These are phyloP conservation scores for Blastobasis adustella DNA, from an alignment of 2,888 invertebrate genomes.

Conservation along the genomic window DNA sequence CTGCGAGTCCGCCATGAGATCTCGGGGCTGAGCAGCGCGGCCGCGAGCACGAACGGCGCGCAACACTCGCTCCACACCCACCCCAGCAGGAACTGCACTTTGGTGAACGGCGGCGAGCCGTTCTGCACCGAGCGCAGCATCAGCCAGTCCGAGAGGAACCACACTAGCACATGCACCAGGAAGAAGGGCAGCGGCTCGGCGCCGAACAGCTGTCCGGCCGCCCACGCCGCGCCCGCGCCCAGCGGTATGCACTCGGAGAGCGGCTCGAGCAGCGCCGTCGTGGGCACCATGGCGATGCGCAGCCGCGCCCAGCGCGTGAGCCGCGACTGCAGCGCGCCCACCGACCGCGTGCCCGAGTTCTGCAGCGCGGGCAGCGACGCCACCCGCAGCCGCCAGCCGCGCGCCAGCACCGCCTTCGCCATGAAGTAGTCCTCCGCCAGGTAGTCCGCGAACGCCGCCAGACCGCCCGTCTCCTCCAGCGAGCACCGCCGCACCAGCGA, in stretches of 20 bases:
- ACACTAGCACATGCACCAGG: conserved; percentile 91
- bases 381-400: conserved; percentile 93
- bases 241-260: conserved; percentile 95
- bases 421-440: conserved; percentile 99
- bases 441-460: conserved; percentile 93
- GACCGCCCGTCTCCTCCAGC: conserved; percentile 93
- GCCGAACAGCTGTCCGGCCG: conserved; percentile 85
- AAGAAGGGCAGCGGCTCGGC: conserved; percentile 95
- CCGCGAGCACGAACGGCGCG: conserved; percentile 91
- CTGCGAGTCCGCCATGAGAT: conserved; percentile 95
- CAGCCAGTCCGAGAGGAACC: conserved; percentile 98
- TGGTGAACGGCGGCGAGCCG: conserved; percentile 93
- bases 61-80: conserved; percentile 96
- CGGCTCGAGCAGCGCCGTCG: conserved; percentile 93
- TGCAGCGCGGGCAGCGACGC: conserved; percentile 96
- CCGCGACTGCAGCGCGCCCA: conserved; percentile 89
- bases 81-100: conserved; percentile 94
- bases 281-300: conserved; percentile 95
- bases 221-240: conserved; percentile 94
- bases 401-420: conserved; percentile 89
- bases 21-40: conserved; percentile 89
- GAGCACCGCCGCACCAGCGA: conserved; percentile 92
- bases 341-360: conserved; percentile 92
- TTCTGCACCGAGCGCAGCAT: conserved; percentile 93
- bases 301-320: conserved; percentile 95